These are phyloP conservation scores for Coelopa frigida DNA, from an alignment of 1,140 invertebrate genomes.

Conservation along the genomic window DNA sequence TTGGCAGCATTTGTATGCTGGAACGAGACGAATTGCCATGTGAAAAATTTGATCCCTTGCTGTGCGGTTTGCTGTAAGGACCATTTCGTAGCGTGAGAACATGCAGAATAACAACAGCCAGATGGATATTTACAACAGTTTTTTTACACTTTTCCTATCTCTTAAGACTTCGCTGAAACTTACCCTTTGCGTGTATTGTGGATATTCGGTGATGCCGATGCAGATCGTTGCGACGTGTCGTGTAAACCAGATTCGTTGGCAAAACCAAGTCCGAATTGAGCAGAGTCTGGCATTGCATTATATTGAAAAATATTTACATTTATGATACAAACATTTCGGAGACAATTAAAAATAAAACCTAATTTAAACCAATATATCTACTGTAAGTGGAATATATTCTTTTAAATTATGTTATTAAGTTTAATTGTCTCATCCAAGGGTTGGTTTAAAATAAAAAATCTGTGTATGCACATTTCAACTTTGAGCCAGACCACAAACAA, in stretches of 20 bases:
- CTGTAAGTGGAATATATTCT: no score
- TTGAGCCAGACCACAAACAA: no score
- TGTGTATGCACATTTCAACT: no score
- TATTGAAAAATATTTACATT: conserved; percentile 1
- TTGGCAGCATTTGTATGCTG: conserved; percentile 45
- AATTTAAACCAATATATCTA: no score
- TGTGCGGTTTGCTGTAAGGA: conserved; percentile 27
- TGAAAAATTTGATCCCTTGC: conserved; percentile 41
- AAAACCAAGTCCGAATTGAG: conserved; percentile 32
- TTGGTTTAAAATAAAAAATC: no score
- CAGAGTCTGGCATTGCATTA: conserved; percentile 6
- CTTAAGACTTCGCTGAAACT: no score
- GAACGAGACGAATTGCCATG: conserved; percentile 44
- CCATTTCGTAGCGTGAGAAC: not conserved
- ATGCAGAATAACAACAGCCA: no score
- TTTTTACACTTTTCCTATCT: no score
- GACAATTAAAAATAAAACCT: conserved; percentile 3
- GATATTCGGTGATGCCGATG: conserved; percentile 38
- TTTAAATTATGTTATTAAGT: no score
- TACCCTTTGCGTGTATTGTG: conserved; percentile 36
- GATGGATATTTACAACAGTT: no score
- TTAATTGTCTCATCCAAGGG: no score
- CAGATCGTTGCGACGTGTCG: conserved; percentile 30
- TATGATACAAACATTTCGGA: not conserved
- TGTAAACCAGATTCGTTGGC: conserved; percentile 25